Base-by-base conservation (phyloP, 2,888 invertebrate species). In the Mythimna loreyi region DNA sequence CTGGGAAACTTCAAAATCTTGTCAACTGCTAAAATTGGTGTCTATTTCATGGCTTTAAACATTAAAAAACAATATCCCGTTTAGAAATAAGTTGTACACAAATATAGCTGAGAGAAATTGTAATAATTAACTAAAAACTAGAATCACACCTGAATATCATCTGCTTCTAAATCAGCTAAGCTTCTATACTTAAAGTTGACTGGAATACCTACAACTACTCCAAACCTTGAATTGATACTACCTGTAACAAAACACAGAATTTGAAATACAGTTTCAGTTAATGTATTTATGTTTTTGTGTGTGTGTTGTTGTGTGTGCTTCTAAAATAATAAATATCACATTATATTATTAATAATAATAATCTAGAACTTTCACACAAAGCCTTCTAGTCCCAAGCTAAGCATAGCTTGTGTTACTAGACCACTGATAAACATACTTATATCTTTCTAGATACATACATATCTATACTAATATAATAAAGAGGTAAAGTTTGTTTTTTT, bases 151-250 rank as follows among this genome's bases (percentile, higher is more conserved):
- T 94, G 94, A 75, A 98, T 96, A 60, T 96, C 93, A 59, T 94
- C 89, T 70, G 94, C 96, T 77, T 97, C 96, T 50, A 98, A 91
- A 67, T 97, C 96, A 1, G 92, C 90, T 21, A 91, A 74, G 23
- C 94, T 92, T 61, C 94, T 93, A 86, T 97, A 98, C 0, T 92
- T 91, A 89, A 97, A 98, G 89, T 97, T 97, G 0, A 96, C 93
- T 21, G 98, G 98, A 55, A 98, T 94, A 6, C 98, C 98, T 77
- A 98, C 88, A 49, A 96, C 92, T 23, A 96, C 97, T 19, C 98
- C 98, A 92, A 90, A 97, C 62, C 90, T 95, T 56, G 95, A 96
- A 79, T 92, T 95, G 6, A 94, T 92, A 67, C 96, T 96, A 28
- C 97, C 96, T 96, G 83, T 40, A 84, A 80, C 25, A 49, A 55